Evolutionary conservation across 1,140 invertebrate species (phyloP).

Genomic region (Hestina assimilis): DNA sequence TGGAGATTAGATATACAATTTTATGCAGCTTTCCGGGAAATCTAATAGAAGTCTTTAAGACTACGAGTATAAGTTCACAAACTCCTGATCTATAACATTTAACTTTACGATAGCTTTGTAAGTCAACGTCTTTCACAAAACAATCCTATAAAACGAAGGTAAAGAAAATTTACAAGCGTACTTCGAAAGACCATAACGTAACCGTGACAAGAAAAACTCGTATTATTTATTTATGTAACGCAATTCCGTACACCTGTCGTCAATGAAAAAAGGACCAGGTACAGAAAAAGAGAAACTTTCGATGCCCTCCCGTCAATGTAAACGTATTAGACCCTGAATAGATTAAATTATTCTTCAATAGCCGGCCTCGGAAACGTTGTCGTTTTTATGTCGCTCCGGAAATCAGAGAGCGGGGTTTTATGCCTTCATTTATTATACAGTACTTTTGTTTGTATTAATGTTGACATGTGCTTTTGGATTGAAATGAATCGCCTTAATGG

Average conservation of each 20-base stretch:
- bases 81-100: no score
- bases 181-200: slow-evolving; percentile 6
- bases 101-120: no score
- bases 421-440: slow-evolving; percentile 15
- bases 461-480: not conserved
- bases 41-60: no score
- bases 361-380: slow-evolving; percentile 16
- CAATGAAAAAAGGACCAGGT: slow-evolving; percentile 20
- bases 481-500: not conserved
- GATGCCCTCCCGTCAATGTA: slow-evolving; percentile 18
- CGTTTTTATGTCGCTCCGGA: slow-evolving; percentile 24
- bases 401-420: slow-evolving; percentile 17
- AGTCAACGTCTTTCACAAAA: no score
- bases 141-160: not conserved
- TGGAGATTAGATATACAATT: no score
- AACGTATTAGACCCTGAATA: slow-evolving; percentile 40
- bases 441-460: no score
- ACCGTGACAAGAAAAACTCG: slow-evolving; percentile 3
- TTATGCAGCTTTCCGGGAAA: no score
- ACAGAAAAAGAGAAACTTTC: no score
- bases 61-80: no score
- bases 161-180: slow-evolving; percentile 8
- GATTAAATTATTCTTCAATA: slow-evolving; percentile 42
- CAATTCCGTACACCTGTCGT: slow-evolving; percentile 19
- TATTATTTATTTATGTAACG: slow-evolving; percentile 23